phyloP scores from a whole-genome alignment of 2,888 invertebrate species.

The Unio pictorum region DNA sequence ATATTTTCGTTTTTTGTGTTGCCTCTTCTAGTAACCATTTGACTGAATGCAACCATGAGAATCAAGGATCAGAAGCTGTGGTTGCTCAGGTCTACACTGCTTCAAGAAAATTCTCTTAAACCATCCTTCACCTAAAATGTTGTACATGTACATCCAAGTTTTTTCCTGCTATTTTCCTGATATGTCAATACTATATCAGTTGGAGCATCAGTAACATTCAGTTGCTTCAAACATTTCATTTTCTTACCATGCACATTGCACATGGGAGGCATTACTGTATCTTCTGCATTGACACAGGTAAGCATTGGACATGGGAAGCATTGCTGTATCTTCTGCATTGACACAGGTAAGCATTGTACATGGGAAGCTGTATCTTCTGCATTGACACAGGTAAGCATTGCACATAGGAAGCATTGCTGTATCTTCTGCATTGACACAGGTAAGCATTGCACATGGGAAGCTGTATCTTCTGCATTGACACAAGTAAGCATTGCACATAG shows the following conservation, averaged over 20 bases:
- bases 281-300: too few species aligned
- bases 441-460: too few species aligned
- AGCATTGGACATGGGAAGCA: too few species aligned
- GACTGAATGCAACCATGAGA: conserved; percentile 34
- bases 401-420: too few species aligned
- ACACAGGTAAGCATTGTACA: too few species aligned
- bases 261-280: conserved; percentile 25
- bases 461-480: too few species aligned
- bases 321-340: too few species aligned
- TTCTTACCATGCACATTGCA: conserved; percentile 40
- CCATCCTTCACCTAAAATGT: conserved; percentile 39
- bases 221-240: conserved; percentile 17
- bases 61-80: conserved; percentile 38
- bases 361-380: too few species aligned
- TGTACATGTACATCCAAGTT: conserved; percentile 42
- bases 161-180: conserved; percentile 28
- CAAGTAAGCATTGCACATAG: too few species aligned
- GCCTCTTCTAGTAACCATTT: conserved; percentile 24
- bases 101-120: conserved; percentile 32
- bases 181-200: conserved; percentile 14
- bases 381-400: too few species aligned
- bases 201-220: conserved; percentile 24
- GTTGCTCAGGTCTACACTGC: conserved; percentile 32
- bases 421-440: too few species aligned
- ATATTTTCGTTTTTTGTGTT: conserved; percentile 10